Evolutionary conservation across 2,888 invertebrate species (phyloP).

Genomic region (Dryocosmus kuriphilus): DNA sequence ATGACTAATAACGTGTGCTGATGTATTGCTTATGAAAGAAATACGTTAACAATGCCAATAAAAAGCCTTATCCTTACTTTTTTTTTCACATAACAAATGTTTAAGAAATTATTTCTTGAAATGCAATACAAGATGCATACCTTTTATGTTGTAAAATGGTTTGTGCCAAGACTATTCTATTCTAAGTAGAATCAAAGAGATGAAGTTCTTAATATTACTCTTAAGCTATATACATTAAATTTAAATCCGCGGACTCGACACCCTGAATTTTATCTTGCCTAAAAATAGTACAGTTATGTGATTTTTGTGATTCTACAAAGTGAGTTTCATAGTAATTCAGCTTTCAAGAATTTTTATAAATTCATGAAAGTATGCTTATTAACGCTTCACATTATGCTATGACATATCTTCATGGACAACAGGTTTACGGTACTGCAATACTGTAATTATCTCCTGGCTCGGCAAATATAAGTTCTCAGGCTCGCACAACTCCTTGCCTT

Average conservation of each 20-base stretch:
- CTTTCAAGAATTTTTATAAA: conserved; percentile 13
- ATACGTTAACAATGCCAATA: conserved; percentile 21
- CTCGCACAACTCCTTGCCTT: conserved; percentile 30
- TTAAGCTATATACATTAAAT: too few relatives aligned
- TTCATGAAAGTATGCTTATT: conserved; percentile 22
- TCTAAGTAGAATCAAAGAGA: not conserved
- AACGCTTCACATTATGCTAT: conserved; percentile 10
- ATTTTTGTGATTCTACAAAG: not conserved
- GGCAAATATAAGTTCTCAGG: conserved; percentile 36
- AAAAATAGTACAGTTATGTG: too few relatives aligned
- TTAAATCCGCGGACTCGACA: too few relatives aligned
- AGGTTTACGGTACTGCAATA: conserved; percentile 30
- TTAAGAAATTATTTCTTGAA: not conserved
- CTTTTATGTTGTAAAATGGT: not conserved
- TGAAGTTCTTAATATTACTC: not conserved
- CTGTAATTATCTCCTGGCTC: conserved; percentile 33
- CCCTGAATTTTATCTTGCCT: too few relatives aligned
- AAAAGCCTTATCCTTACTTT: not conserved
- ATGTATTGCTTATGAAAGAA: conserved; percentile 22
- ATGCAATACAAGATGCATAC: conserved; percentile 1
- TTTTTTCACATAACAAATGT: not conserved
- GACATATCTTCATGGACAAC: conserved; percentile 39
- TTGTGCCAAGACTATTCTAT: not conserved
- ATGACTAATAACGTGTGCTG: not conserved
- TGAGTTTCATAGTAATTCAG: not conserved